Percentiles rank a stretch among this genome's conserved stretches.
phyloP scores from a whole-genome alignment of 2,797 vertebrate genomes.

The Microctenopoma stevenorrisi region DNA sequence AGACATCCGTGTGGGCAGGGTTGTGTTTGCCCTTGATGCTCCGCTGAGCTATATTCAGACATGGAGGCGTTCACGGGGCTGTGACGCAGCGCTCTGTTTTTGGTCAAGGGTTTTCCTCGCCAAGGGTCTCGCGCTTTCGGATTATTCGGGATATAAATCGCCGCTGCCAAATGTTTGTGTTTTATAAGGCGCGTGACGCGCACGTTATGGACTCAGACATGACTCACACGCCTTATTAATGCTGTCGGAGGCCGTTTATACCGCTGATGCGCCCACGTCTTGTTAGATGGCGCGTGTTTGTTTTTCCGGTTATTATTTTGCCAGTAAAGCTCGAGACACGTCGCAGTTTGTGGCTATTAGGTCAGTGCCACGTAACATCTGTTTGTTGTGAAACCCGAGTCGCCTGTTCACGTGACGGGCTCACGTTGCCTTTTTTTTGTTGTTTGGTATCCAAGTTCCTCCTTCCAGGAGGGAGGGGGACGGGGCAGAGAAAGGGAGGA shows the following conservation, averaged over 20 bases:
- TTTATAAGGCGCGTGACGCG: slow-evolving; percentile 3
- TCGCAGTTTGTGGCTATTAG: slow-evolving; percentile 51
- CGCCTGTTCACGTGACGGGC: slow-evolving; percentile 84
- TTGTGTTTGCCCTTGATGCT: slow-evolving; percentile 69
- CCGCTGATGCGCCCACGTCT: slow-evolving; percentile 4
- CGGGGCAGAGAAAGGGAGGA: slow-evolving; percentile 32
- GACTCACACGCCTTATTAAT: slow-evolving; percentile 44
- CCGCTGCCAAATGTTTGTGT: slow-evolving; percentile 1
- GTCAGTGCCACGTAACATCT: slow-evolving; percentile 84
- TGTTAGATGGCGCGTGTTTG: slow-evolving; percentile 24
- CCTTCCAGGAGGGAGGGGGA: slow-evolving; percentile 60
- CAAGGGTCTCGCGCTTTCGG: slow-evolving; percentile 22
- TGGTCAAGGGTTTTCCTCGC: slow-evolving; percentile 81
- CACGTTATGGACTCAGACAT: slow-evolving; percentile 10
- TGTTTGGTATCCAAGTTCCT: slow-evolving; percentile 88
- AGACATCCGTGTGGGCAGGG: slow-evolving; percentile 41
- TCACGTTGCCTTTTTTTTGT: slow-evolving; percentile 72
- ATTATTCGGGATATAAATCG: slow-evolving; percentile 6
- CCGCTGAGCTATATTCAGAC: slow-evolving; percentile 67
- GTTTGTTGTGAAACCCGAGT: slow-evolving; percentile 98
- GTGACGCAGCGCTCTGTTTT: slow-evolving; percentile 88
- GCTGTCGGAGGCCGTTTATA: neutral
- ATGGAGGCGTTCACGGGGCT: slow-evolving; percentile 78
- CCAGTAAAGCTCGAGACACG: slow-evolving; percentile 42
- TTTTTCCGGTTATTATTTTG: slow-evolving; percentile 39